Percentiles rank a stretch among this genome's conserved stretches.
These are phyloP conservation scores for Dinothrombium tinctorium DNA, from an alignment of 1,140 invertebrate species.

Conservation along the genomic window DNA sequence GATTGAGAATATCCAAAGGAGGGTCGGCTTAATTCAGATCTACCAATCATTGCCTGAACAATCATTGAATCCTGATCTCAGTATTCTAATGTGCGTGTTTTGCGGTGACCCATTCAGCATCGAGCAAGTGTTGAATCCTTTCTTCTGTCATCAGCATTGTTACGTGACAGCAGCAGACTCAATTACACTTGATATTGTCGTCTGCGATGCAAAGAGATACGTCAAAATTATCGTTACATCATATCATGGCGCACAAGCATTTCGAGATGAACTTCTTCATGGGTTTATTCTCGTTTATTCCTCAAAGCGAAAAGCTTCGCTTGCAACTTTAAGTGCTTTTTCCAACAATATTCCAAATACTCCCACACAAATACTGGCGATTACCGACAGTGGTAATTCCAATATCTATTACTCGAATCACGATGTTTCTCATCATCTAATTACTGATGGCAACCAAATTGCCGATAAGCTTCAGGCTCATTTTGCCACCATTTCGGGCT, in stretches of 20 bases:
- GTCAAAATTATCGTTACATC: constrained; percentile 84
- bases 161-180: constrained; percentile 54
- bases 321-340: constrained; percentile 76
- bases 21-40: constrained; percentile 31
- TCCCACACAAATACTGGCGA: constrained; percentile 79
- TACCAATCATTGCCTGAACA: constrained; percentile 40
- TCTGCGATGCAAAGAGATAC: constrained; percentile 42
- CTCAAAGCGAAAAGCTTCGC: constrained; percentile 74
- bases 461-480: constrained; percentile 75
- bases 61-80: constrained; percentile 41
- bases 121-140: constrained; percentile 62
- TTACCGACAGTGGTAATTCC: constrained; percentile 49
- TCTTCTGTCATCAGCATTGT: constrained; percentile 63
- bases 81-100: constrained; percentile 85
- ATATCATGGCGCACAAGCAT: constrained; percentile 78
- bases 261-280: constrained; percentile 73
- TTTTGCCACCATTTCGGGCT: constrained; percentile 56
- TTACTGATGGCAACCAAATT: constrained; percentile 71
- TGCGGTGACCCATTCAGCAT: constrained; percentile 83
- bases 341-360: constrained; percentile 79
- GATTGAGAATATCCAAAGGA: constrained; percentile 43
- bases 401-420: constrained; percentile 44
- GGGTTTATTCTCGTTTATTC: constrained; percentile 90
- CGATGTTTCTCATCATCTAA: constrained; percentile 62
- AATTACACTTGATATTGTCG: constrained; percentile 66